A percentile compares a stretch with the other conserved stretches of the same genome.
Conservation (phyloP, 2,797 vertebrate species). For the Notoglanidium macrostoma region DNA sequence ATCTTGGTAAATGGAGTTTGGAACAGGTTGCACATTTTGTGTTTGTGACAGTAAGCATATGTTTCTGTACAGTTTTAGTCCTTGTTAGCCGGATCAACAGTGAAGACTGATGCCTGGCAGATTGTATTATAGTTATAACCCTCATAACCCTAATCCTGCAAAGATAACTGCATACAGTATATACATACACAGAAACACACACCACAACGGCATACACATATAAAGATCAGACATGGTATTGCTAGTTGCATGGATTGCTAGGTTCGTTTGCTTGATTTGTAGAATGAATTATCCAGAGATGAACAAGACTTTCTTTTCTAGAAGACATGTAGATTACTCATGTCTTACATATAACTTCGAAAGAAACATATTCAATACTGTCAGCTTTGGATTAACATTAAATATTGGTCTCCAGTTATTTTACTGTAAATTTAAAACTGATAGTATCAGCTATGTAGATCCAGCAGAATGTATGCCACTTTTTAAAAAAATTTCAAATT, state of each 20-base stretch:
- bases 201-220: background rate
- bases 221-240: background rate
- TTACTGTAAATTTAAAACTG: no score
- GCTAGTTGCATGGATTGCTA: background rate
- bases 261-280: background rate
- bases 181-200: background rate
- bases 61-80: background rate
- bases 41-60: no score
- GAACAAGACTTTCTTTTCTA: background rate
- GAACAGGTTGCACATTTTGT: no score
- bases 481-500: no score
- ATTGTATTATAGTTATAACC: background rate
- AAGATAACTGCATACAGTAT: background rate
- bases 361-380: no score
- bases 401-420: no score
- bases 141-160: conserved; percentile 5
- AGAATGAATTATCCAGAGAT: background rate
- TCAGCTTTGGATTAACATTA: no score
- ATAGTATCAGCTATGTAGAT: no score
- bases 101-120: background rate
- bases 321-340: no score
- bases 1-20: no score
- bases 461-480: no score
- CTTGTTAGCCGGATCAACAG: background rate
- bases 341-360: background rate